phyloP scores from a whole-genome alignment of 1,140 invertebrate genomes.

The Gryllus bimaculatus region DNA sequence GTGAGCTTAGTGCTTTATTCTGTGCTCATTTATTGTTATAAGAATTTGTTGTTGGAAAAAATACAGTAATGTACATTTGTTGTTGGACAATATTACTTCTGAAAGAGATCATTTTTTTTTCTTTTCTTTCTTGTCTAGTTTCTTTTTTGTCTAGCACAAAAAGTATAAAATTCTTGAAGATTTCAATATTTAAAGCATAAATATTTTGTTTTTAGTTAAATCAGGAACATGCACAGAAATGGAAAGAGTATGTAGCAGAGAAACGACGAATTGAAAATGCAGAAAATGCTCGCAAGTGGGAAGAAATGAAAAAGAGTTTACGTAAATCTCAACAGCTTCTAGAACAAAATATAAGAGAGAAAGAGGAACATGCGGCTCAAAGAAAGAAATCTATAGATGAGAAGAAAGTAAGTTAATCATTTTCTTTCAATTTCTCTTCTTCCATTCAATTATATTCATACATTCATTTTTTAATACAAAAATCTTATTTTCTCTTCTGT shows the following conservation, averaged over 20 bases:
- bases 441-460: too few species aligned
- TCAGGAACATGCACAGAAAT: conserved; percentile 19
- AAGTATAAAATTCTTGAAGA: too few species aligned
- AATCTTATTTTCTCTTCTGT: too few species aligned
- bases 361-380: conserved; percentile 20
- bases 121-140: too few species aligned
- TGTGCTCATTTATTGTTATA: neutral
- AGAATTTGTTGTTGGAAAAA: neutral
- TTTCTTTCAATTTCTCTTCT: neutral
- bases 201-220: neutral
- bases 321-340: conserved; percentile 23
- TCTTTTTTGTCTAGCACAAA: too few species aligned
- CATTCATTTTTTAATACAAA: too few species aligned
- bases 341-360: conserved; percentile 21
- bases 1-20: conserved; percentile 12
- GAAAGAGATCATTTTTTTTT: too few species aligned
- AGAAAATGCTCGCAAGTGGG: conserved; percentile 23
- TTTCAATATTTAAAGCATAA: too few species aligned
- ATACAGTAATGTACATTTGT: neutral
- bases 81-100: too few species aligned
- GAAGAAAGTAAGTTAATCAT: conserved; percentile 21
- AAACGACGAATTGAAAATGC: conserved; percentile 22
- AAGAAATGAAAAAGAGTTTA: conserved; percentile 24
- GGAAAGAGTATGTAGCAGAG: conserved; percentile 23
- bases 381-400: conserved; percentile 22